phyloP scores from a whole-genome alignment of 2,113 vertebrate genomes.

The Ursus arctos region DNA sequence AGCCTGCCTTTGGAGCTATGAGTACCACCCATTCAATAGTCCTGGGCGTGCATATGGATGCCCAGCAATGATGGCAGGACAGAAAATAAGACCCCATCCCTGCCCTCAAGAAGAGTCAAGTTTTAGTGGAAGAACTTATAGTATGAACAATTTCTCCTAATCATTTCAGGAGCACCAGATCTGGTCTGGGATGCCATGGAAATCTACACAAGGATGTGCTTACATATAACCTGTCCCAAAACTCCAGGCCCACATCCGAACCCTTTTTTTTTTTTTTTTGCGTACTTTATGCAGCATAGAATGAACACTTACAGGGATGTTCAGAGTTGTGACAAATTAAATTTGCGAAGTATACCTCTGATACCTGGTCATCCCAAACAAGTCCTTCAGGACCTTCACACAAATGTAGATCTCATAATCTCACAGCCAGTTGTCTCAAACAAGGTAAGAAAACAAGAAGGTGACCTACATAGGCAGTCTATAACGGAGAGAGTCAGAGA shows the following conservation, averaged over 20 bases:
- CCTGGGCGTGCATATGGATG: not conserved
- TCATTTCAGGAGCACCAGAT: not conserved
- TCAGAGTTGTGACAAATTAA: not conserved
- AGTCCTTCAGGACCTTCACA: not conserved
- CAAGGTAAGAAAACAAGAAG: not conserved
- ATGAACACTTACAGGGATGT: not conserved
- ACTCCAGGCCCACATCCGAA: not conserved
- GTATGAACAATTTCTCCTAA: not conserved
- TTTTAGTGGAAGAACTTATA: not conserved
- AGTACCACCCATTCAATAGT: not conserved
- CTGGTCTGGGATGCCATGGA: not conserved
- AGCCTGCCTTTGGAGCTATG: not conserved
- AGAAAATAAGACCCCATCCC: not conserved
- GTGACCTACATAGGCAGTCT: not conserved
- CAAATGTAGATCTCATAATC: not conserved
- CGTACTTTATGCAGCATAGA: not conserved
- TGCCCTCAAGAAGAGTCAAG: not conserved
- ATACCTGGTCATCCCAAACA: not conserved
- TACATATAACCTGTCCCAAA: not conserved
- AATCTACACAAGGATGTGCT: not conserved
- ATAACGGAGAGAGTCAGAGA: not conserved
- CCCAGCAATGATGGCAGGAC: not conserved
- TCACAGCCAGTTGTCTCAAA: not conserved
- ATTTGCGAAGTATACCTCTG: slow-evolving; percentile 47
- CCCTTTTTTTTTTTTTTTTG: not conserved